Evolutionary conservation across 1,140 invertebrate genomes (phyloP).

Genomic region (Anagrus nilaparvatae): DNA sequence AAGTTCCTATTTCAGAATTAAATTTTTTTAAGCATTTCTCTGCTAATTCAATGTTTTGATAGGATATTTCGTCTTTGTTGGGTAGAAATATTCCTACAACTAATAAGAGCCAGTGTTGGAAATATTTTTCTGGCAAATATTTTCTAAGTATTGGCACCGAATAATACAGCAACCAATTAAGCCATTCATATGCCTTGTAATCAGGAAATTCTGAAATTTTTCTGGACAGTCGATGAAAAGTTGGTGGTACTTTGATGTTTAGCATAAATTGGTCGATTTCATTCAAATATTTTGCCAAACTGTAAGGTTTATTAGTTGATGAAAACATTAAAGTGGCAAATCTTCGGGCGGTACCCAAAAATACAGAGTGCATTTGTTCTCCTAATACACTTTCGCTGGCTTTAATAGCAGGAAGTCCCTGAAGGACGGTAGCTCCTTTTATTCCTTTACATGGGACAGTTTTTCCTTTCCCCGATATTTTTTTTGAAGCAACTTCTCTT

Average conservation of each 20-base stretch:
- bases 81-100: no score
- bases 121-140: no score
- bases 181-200: no score
- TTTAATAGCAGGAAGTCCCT: slow-evolving; percentile 14
- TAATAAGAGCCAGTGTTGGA: no score
- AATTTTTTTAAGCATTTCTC: no score
- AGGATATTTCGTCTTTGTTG: no score
- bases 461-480: slow-evolving; percentile 3
- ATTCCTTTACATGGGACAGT: slow-evolving; percentile 15
- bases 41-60: no score
- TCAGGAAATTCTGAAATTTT: no score
- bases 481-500: slow-evolving; percentile 6
- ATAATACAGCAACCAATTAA: slow-evolving; percentile 16
- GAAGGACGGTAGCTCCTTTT: slow-evolving; percentile 13
- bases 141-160: no score
- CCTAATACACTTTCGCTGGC: slow-evolving; percentile 13
- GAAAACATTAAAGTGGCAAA: slow-evolving; percentile 9
- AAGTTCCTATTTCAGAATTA: slow-evolving; percentile 7
- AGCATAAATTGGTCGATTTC: slow-evolving; percentile 17
- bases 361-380: slow-evolving; percentile 17
- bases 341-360: slow-evolving; percentile 14
- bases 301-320: slow-evolving; percentile 12
- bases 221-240: no score
- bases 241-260: no score
- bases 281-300: slow-evolving; percentile 8